phyloP scores from a whole-genome alignment of 2,888 invertebrate genomes.

The Cephus pulcher region DNA sequence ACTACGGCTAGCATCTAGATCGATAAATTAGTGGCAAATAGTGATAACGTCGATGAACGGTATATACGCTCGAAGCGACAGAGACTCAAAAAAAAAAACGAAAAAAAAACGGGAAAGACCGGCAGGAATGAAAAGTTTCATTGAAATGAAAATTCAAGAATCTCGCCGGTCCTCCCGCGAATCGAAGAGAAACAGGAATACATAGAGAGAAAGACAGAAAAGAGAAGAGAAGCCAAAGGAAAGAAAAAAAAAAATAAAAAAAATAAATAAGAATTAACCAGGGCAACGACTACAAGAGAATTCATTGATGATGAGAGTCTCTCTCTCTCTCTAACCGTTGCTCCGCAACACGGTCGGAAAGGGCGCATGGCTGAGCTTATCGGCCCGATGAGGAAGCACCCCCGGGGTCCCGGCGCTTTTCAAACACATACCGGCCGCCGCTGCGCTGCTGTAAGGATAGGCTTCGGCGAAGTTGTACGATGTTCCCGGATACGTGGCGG shows the following conservation, averaged over 20 bases:
- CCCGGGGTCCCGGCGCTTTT: conserved; percentile 47
- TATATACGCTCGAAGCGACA: too few species aligned
- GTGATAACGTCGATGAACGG: too few species aligned
- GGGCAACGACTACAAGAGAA: too few species aligned
- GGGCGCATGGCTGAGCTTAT: conserved; percentile 57
- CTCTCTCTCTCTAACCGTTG: conserved; percentile 48
- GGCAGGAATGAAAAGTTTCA: too few species aligned
- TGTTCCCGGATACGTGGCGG: conserved; percentile 78
- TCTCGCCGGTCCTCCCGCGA: too few species aligned
- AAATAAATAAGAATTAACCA: conserved; percentile 7
- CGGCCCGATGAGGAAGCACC: conserved; percentile 52
- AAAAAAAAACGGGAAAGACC: too few species aligned
- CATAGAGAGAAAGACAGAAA: not conserved
- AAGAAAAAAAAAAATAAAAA: conserved; percentile 6
- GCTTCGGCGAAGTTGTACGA: conserved; percentile 81
- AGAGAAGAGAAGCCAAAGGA: not conserved
- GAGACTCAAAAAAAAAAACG: too few species aligned
- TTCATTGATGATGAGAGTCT: too few species aligned
- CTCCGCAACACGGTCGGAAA: conserved; percentile 60
- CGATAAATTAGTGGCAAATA: too few species aligned
- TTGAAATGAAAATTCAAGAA: too few species aligned
- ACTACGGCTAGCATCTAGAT: too few species aligned
- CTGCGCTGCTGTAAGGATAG: conserved; percentile 77
- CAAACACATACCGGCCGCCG: conserved; percentile 73
- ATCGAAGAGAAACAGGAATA: too few species aligned